Percentiles rank a stretch among this genome's conserved stretches.
phyloP scores from a whole-genome alignment of 2,113 vertebrate species.

The Seriola rivoliana region DNA sequence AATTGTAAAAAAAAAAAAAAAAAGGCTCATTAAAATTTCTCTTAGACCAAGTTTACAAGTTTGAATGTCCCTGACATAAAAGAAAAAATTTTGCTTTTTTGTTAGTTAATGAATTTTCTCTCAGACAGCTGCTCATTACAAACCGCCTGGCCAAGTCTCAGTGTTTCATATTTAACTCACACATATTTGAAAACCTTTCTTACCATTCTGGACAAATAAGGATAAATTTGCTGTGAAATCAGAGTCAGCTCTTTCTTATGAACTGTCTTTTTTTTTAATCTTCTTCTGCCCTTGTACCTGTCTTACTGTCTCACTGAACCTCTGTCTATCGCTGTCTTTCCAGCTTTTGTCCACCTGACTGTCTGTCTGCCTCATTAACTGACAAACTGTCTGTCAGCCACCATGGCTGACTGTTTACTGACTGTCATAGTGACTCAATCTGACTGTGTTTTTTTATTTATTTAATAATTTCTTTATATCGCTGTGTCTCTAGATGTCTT shows the following conservation, averaged over 20 bases:
- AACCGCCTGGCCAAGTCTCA: no score
- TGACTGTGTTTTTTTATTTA: not conserved
- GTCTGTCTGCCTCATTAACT: not conserved
- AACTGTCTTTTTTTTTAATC: not conserved
- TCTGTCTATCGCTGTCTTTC: not conserved
- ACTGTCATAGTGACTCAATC: no score
- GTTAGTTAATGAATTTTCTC: no score
- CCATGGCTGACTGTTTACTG: no score
- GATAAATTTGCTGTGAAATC: not conserved
- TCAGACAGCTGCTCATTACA: no score
- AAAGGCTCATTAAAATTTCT: no score
- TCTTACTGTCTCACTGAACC: not conserved
- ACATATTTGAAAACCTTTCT: not conserved
- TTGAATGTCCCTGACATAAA: no score
- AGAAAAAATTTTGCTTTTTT: no score
- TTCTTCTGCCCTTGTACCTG: not conserved
- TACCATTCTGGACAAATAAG: not conserved
- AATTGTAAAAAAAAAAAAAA: no score
- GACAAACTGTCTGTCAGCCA: not conserved
- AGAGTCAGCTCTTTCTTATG: not conserved
- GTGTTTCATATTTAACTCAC: no score
- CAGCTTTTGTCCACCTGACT: not conserved
- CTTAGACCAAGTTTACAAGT: no score
- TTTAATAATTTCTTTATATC: not conserved
- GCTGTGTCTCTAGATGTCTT: no score